Base-by-base conservation (phyloP, 2,888 invertebrate genomes). In the Polymixis flavicincta region DNA sequence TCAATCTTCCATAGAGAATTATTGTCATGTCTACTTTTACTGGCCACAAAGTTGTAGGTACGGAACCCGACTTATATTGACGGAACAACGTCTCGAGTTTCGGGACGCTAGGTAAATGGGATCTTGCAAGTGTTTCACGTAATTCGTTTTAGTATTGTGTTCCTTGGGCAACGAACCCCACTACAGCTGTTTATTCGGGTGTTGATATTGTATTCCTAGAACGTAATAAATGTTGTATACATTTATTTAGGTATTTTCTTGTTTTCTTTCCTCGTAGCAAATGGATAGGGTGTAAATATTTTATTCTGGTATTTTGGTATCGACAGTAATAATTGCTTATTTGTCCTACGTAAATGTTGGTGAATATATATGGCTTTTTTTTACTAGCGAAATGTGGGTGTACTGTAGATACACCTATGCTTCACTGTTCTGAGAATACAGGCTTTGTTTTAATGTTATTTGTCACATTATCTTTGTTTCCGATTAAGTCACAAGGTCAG, bases 101-200 rank as follows among this genome's bases (percentile, higher is more conserved):
- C 25, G 13, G 61, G 32, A 28, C 19, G 14, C 14, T 6, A 66
- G 32, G 57, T 72, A 69, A 57, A 73, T 48, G 52, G 45, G 28
- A 22, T 63, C 25, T 55, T 14, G 17, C 50, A 78, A 67, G 52
- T 66, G 65, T 82, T 74, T 57, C 19, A 28, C 8, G 61, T 78
- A 63, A 73, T 73, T 77, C 42, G 9, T 55, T 67, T 68, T 50
- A 54, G 52, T 78, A 48, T 78, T 75, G 52, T 61, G 54, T 70
- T 82, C 52, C 54, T 65, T 71, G 65, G 52, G 68, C 32, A 48
- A 69, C 28, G 55, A 71, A 74, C 57, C 50, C 32, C n/a, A 59
- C 42, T 66, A 76, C 17, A 50, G n/a, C 25, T 70, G 66, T 70
- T 77, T 60, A 55, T 74, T 25, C 22, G 25, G 32, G 22, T 71